A percentile compares a stretch with the other conserved stretches of the same genome.
phyloP scores from a whole-genome alignment of 2,888 invertebrate genomes.

The Eilema sororculum region DNA sequence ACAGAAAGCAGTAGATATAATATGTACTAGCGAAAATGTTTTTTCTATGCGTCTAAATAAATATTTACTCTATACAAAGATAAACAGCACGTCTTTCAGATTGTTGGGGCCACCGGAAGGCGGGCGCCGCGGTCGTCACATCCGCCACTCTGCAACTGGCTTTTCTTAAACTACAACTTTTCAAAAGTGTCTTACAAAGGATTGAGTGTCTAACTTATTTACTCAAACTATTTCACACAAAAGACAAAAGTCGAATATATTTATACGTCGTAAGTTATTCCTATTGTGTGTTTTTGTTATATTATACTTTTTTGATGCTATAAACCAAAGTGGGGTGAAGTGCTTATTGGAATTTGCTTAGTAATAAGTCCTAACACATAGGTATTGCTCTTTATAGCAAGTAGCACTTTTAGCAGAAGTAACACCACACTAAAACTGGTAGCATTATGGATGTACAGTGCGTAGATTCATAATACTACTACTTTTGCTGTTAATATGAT shows the following conservation, averaged over 20 bases:
- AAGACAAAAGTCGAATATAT: constrained; percentile 73
- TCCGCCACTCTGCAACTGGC: constrained; percentile 63
- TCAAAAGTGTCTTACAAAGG: constrained; percentile 79
- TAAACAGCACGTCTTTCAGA: constrained; percentile 65
- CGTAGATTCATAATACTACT: no score
- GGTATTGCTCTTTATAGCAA: neutral
- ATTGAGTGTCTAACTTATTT: constrained; percentile 83
- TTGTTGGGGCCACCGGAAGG: constrained; percentile 53
- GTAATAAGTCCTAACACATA: neutral
- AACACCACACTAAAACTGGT: no score
- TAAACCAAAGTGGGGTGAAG: neutral
- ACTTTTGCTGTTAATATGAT: no score
- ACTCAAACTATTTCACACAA: constrained; percentile 75
- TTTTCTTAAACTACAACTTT: constrained; percentile 70
- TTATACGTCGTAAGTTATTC: constrained; percentile 46
- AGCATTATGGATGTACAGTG: no score
- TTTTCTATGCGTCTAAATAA: constrained; percentile 25
- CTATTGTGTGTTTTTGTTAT: constrained; percentile 35
- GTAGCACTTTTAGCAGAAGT: neutral
- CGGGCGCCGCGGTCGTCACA: constrained; percentile 45
- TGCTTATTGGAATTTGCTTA: no score
- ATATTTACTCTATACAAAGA: constrained; percentile 55
- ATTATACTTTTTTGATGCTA: constrained; percentile 13
- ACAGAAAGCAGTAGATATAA: neutral
- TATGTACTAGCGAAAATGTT: neutral